Percentiles rank a stretch among this genome's conserved stretches.
Conservation (phyloP, 2,888 invertebrate species). For the Drosophila sordidula region DNA sequence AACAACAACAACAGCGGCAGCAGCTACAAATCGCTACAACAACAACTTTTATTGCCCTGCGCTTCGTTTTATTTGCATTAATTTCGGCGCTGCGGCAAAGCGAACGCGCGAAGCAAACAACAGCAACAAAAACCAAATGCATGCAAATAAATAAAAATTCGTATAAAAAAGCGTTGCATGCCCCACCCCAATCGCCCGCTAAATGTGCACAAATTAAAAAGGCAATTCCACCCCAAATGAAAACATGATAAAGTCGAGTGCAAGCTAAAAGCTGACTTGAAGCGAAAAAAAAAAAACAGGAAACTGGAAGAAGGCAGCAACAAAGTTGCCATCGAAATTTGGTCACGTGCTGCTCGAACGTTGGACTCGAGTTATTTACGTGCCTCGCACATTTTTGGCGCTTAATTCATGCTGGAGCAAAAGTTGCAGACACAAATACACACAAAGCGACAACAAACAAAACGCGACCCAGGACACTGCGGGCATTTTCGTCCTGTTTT, state of each 20-base stretch:
- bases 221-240: constrained; percentile 57
- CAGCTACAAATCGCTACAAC: constrained; percentile 41
- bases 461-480: constrained; percentile 34
- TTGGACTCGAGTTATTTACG: constrained; percentile 70
- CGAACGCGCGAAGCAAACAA: constrained; percentile 24
- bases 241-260: constrained; percentile 70
- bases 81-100: constrained; percentile 56
- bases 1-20: constrained; percentile 24
- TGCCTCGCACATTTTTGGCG: constrained; percentile 75
- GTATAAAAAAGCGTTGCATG: constrained; percentile 35
- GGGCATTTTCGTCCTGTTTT: constrained; percentile 40
- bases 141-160: constrained; percentile 44
- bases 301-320: constrained; percentile 21
- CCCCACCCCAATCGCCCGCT: constrained; percentile 13
- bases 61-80: constrained; percentile 71
- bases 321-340: constrained; percentile 74
- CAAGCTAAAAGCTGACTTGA: constrained; percentile 32
- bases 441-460: constrained; percentile 29
- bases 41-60: constrained; percentile 64
- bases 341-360: constrained; percentile 67
- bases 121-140: constrained; percentile 14
- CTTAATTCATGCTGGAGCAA: constrained; percentile 59
- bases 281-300: constrained; percentile 5
- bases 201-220: constrained; percentile 71
- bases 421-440: constrained; percentile 49